Base-by-base conservation (phyloP, 2,113 vertebrate genomes). In the Apaloderma vittatum region DNA sequence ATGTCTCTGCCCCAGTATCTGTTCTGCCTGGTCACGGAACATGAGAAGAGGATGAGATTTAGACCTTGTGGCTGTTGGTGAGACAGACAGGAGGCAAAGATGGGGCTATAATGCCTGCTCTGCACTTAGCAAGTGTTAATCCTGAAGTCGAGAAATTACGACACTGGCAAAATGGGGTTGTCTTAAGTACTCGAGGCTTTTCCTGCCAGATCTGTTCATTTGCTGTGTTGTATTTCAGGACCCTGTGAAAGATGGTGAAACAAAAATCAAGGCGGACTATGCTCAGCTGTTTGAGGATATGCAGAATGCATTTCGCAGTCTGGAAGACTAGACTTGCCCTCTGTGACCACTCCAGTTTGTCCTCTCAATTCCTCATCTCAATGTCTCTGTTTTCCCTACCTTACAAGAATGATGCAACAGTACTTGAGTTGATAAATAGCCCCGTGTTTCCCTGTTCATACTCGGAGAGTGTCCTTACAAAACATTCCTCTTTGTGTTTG, bases 231-330 rank as follows among this genome's bases (percentile, higher is more conserved):
- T 12, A 27, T 88, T 97, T 73, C 92, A 99, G 99, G 99, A 99
- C 96, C 99, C 99, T 1, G 97, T 99, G 93, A 99, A 99, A 97
- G 99, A 99, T 2, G 99, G 99, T 7, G 99, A 99, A 97, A 94
- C 98, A 37, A 99, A 99, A 97, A 99, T 99, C 93, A 99, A 99
- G 97, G 98, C 98, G 0, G 99, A 99, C 92, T 99, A 99, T 26
- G 98, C 98, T 76, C 99, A 99, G 95, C 99, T 99, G 46, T 94
- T 99, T 96, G 99, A 99, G 97, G 99, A 99, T 94, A 99, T 99
- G 99, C 99, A 99, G 98, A 99, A 99, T 48, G 98, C 98, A 79
- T 99, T 99, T 98, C 99, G 99, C 80, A 99, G 99, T 37, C 98
- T 99, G 96, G 99, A 99, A 97, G 99, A 99, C 92, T 99, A 98